Base-by-base conservation (phyloP, 1,140 invertebrate species). In the Caerostris darwini region DNA sequence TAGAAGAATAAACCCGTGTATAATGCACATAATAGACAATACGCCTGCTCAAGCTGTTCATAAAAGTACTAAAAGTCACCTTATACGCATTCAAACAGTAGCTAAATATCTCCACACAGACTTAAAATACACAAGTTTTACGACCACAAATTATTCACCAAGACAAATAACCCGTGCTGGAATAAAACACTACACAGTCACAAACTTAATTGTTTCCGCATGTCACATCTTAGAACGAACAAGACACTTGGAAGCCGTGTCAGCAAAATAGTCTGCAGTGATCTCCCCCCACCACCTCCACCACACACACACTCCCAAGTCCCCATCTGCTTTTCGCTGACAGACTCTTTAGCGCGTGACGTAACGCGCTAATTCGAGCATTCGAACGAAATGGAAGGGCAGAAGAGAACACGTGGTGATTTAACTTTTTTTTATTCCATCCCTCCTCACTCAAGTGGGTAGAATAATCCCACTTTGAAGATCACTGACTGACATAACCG, bases 281-380 rank as follows among this genome's bases (percentile, higher is more conserved):
- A 59, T 87, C 85, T 87, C 58, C 56, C 34, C 85, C 53, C 34
- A 1, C 34, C 34, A n/a, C n/a, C n/a, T n/a, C n/a, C n/a, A n/a
- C 34, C 34, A 34, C 2, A 34, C 34, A n/a, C n/a, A n/a, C n/a
- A n/a, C n/a, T n/a, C 12, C 17, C 34, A 19, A 57, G 10, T 34
- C 61, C 58, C 34, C 61, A 69, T 69, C 61, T 69, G 64, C 17
- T 54, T 69, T 53, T 57, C 53, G 64, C 19, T 89, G 87, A 89
- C 87, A 89, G 87, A 89, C 87, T 89, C 87, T 89, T 89, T 67
- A 89, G 87, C 12, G n/a, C 50, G 53, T 89, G 87, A 89, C 87
- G 87, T 64, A 69, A 89, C 53, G 10, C 7, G 34, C 64, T 71
- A 69, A 89, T 89, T 89, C 54, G 64, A 69, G 87, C 34, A 17